A percentile compares a stretch with the other conserved stretches of the same genome.
phyloP scores from a whole-genome alignment of 2,113 vertebrate species.

The Acanthochromis polyacanthus region DNA sequence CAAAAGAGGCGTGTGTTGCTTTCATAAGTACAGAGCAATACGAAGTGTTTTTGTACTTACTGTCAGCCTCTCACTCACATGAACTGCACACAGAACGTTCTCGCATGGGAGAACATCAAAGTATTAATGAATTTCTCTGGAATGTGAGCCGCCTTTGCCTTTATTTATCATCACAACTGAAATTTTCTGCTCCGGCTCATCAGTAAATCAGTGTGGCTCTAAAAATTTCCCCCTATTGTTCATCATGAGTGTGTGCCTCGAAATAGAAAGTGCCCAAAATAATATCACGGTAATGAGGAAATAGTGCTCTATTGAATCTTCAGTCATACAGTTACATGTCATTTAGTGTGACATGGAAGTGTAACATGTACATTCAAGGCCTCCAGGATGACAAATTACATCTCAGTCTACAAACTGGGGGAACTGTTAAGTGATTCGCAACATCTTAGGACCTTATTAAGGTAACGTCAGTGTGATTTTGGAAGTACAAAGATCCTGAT shows the following conservation, averaged over 20 bases:
- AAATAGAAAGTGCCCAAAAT: slow-evolving; percentile 15
- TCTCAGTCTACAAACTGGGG: background rate
- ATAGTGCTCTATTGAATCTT: background rate
- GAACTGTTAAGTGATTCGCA: background rate
- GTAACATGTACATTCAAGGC: background rate
- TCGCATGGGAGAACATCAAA: slow-evolving; percentile 36
- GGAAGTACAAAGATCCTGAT: background rate
- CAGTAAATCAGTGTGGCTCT: background rate
- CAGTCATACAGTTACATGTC: background rate
- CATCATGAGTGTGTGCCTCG: background rate
- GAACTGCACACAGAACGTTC: background rate
- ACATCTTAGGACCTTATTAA: background rate
- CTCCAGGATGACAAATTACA: background rate
- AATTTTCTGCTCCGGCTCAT: background rate
- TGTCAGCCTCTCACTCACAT: background rate
- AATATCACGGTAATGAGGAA: slow-evolving; percentile 12
- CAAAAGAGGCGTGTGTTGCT: background rate
- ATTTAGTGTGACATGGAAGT: slow-evolving; percentile 5
- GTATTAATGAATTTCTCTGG: slow-evolving; percentile 30
- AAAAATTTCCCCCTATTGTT: background rate
- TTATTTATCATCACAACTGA: background rate
- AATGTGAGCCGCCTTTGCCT: slow-evolving; percentile 45
- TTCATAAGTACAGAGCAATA: background rate
- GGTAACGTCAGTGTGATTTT: background rate
- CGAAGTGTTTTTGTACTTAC: background rate